phyloP scores from a whole-genome alignment of 2,113 vertebrate genomes.

The Triplophysa rosa region DNA sequence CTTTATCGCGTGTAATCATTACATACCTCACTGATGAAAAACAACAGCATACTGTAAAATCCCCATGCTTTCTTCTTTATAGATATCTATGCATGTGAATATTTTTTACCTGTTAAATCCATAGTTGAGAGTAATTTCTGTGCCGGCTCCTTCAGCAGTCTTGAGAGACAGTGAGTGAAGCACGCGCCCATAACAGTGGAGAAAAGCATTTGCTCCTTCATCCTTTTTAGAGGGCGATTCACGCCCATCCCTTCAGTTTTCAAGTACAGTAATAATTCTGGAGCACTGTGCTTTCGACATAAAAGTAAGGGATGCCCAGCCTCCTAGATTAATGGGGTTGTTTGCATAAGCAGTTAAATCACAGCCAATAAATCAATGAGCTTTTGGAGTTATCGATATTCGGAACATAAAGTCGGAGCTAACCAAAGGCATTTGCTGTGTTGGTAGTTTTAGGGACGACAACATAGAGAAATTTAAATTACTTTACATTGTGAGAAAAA shows the following conservation, averaged over 20 bases:
- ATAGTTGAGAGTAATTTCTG: conserved; percentile 69
- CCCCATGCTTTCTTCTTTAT: not conserved
- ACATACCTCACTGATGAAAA: not conserved
- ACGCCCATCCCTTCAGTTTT: conserved; percentile 81
- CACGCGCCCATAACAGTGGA: conserved; percentile 60
- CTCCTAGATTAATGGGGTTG: conserved; percentile 57
- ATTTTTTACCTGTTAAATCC: conserved; percentile 83
- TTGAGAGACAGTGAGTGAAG: conserved; percentile 59
- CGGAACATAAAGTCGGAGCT: not conserved
- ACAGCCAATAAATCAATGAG: conserved; percentile 15
- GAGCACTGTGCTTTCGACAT: conserved; percentile 54
- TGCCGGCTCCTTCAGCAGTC: conserved; percentile 53
- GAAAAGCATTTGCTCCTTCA: conserved; percentile 77
- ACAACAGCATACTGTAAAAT: not conserved
- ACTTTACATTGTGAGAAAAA: not conserved
- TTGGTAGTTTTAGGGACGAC: not conserved
- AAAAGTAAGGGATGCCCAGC: conserved; percentile 51
- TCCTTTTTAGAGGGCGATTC: conserved; percentile 74
- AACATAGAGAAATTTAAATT: not conserved
- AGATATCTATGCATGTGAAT: not conserved
- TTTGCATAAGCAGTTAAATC: conserved; percentile 59
- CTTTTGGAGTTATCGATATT: not conserved
- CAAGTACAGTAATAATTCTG: conserved; percentile 58
- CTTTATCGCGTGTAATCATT: not conserved
- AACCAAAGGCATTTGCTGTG: not conserved